Conservation (phyloP, 1,140 invertebrate species). For the Littorina saxatilis region DNA sequence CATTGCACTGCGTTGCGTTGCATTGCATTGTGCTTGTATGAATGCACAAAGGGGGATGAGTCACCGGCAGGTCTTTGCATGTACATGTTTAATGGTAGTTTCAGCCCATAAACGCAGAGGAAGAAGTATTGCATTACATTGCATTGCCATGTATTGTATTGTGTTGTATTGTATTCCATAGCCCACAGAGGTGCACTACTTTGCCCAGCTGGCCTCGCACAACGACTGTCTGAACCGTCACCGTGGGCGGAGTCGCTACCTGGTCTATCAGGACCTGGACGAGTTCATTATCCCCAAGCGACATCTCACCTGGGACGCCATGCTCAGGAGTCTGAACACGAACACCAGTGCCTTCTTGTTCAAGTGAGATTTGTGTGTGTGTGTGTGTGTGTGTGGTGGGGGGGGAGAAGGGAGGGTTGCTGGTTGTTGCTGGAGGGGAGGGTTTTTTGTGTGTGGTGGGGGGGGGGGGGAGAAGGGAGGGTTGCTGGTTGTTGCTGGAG, state of each 20-base stretch:
- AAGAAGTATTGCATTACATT: too few species aligned
- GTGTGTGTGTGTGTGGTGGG: conserved; percentile 23
- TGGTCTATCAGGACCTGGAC: conserved; percentile 56
- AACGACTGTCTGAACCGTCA: conserved; percentile 58
- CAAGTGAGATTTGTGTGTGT: not conserved
- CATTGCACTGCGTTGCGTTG: too few species aligned
- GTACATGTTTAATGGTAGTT: too few species aligned
- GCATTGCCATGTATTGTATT: too few species aligned
- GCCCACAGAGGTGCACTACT: conserved; percentile 57
- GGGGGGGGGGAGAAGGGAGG: too few species aligned
- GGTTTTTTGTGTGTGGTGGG: conserved; percentile 1
- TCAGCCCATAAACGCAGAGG: too few species aligned
- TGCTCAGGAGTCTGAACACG: conserved; percentile 31
- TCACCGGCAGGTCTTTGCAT: too few species aligned
- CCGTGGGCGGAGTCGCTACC: conserved; percentile 40
- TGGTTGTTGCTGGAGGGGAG: not conserved
- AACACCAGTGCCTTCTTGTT: not conserved
- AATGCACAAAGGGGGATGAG: too few species aligned
- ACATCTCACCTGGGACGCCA: conserved; percentile 41
- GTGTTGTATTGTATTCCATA: too few species aligned
- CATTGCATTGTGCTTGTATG: too few species aligned
- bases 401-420: too few species aligned
- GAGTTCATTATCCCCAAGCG: conserved; percentile 57
- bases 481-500: too few species aligned
- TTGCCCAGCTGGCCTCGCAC: conserved; percentile 57